Evolutionary conservation across 2,113 vertebrate species (phyloP).

Genomic region (Vombatus ursinus): DNA sequence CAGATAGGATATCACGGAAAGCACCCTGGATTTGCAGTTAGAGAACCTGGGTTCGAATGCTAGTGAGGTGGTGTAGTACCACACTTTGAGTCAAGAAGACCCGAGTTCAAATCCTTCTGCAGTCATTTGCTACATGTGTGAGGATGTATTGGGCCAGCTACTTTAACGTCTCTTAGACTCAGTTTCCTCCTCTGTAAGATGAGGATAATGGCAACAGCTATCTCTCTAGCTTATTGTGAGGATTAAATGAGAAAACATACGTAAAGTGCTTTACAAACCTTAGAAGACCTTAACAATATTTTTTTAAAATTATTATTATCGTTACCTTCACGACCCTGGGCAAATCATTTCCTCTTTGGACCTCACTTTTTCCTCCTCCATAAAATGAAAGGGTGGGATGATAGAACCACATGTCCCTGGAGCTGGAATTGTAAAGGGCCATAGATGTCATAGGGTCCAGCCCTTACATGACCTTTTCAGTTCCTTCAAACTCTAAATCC

Average conservation of each 20-base stretch:
- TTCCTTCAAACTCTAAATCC: neutral
- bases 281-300: neutral
- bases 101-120: neutral
- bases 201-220: no score
- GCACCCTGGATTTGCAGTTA: neutral
- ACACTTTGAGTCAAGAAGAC: neutral
- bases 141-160: neutral
- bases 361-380: neutral
- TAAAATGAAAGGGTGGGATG: neutral
- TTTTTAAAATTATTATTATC: neutral
- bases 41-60: neutral
- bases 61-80: neutral
- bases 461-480: neutral
- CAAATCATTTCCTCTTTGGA: neutral
- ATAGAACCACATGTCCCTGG: neutral
- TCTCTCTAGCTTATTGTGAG: neutral
- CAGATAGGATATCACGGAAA: neutral
- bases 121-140: neutral
- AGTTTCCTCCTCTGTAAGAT: neutral
- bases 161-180: neutral
- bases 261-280: neutral
- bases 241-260: neutral
- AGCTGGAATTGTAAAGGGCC: neutral
- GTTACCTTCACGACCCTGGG: neutral
- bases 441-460: neutral